phyloP scores from a whole-genome alignment of 2,888 invertebrate species.

The Pristionchus japonicus region DNA sequence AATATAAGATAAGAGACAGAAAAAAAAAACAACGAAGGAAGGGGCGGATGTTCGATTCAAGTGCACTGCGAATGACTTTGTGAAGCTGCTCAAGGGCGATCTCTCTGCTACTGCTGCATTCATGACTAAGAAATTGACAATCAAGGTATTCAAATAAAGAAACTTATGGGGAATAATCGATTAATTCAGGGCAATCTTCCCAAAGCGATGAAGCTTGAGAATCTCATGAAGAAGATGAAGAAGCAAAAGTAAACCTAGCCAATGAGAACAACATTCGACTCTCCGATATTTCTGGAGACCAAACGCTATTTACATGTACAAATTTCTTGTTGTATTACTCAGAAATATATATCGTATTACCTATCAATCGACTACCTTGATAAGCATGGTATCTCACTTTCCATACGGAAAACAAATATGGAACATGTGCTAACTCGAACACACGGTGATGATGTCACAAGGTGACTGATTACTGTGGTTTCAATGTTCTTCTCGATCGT shows the following conservation, averaged over 20 bases:
- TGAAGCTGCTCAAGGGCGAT: conserved; percentile 82
- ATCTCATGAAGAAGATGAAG: conserved; percentile 81
- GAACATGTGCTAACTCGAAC: too few relatives aligned
- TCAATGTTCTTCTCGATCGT: too few relatives aligned
- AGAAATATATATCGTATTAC: too few relatives aligned
- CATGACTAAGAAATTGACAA: conserved; percentile 95
- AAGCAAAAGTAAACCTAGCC: conserved; percentile 41
- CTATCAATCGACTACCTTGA: neutral
- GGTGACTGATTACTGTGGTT: too few relatives aligned
- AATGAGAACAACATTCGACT: too few relatives aligned
- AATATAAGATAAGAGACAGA: neutral
- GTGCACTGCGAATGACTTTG: conserved; percentile 82
- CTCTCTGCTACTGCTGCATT: conserved; percentile 92
- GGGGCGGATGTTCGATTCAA: conserved; percentile 86
- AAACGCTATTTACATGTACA: too few relatives aligned
- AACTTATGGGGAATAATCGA: too few relatives aligned
- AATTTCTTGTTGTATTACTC: too few relatives aligned
- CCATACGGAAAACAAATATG: too few relatives aligned
- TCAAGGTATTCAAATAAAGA: conserved; percentile 77
- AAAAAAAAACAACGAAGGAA: neutral
- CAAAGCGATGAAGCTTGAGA: conserved; percentile 94
- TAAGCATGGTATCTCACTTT: too few relatives aligned
- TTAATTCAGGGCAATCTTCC: conserved; percentile 84
- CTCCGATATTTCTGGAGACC: too few relatives aligned
- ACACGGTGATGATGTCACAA: too few relatives aligned